A percentile compares a stretch with the other conserved stretches of the same genome.
phyloP scores from a whole-genome alignment of 2,797 vertebrate species.

The Scolopax bukidnonensis region DNA sequence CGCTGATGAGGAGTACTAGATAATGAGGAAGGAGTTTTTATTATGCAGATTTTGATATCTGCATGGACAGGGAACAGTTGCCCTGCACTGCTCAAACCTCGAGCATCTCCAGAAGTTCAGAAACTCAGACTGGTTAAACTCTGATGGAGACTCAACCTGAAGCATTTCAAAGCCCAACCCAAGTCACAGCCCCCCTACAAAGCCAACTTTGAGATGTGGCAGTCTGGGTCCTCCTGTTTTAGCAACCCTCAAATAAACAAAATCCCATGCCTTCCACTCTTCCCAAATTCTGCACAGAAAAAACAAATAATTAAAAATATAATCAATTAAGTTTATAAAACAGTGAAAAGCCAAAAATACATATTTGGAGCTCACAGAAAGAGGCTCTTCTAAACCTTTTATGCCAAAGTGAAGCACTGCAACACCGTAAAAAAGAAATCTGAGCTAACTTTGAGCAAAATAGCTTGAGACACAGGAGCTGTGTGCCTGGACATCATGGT shows the following conservation, averaged over 20 bases:
- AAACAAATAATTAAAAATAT: accelerated
- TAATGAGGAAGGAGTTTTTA: background rate
- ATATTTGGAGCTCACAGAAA: background rate
- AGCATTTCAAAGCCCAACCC: background rate
- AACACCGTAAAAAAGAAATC: background rate
- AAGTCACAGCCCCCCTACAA: background rate
- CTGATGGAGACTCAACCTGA: background rate
- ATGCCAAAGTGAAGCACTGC: background rate
- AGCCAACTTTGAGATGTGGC: background rate
- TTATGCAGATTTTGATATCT: background rate
- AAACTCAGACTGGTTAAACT: background rate
- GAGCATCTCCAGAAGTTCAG: background rate
- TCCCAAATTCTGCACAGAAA: background rate
- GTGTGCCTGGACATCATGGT: background rate
- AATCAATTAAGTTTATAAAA: background rate
- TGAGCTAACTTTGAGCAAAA: background rate
- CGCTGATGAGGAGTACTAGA: background rate
- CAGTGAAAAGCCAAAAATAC: background rate
- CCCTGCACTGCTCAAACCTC: background rate
- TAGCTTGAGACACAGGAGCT: background rate
- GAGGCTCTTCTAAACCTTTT: background rate
- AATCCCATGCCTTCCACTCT: accelerated
- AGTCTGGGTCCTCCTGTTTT: background rate
- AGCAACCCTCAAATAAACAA: background rate
- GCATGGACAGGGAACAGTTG: background rate